phyloP scores from a whole-genome alignment of 2,797 vertebrate genomes.

The Falco novaeseelandiae region DNA sequence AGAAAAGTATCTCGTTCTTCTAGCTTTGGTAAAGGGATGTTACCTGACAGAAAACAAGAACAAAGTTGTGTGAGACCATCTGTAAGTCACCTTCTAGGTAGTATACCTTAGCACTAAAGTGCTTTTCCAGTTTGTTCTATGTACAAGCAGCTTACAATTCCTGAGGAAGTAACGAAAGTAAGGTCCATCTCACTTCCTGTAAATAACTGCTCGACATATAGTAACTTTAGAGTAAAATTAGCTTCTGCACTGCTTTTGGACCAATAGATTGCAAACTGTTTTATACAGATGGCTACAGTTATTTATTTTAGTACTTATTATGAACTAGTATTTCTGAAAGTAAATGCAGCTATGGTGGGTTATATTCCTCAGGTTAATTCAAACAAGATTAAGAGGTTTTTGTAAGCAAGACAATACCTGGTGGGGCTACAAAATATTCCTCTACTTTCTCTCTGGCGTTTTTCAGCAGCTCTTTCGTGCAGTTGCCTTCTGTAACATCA shows the following conservation, averaged over 20 bases:
- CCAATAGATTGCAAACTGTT: background rate
- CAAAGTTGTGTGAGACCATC: background rate
- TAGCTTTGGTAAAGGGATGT: slow-evolving; percentile 87
- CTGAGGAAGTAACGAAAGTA: background rate
- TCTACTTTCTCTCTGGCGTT: slow-evolving; percentile 85
- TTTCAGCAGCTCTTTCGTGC: slow-evolving; percentile 82
- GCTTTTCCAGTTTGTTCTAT: background rate
- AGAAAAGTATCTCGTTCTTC: slow-evolving; percentile 73
- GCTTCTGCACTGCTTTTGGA: background rate
- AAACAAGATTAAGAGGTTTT: background rate
- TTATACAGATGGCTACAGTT: background rate
- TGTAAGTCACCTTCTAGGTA: background rate
- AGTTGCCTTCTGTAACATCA: slow-evolving; percentile 81
- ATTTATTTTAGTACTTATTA: background rate
- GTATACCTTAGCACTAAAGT: background rate
- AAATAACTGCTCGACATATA: background rate
- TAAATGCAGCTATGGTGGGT: background rate
- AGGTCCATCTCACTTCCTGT: background rate
- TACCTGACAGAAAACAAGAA: slow-evolving; percentile 82
- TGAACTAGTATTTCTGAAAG: background rate
- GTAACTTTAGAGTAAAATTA: background rate
- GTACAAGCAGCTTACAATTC: background rate
- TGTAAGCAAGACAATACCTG: slow-evolving; percentile 79
- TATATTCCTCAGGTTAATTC: background rate
- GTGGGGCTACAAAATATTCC: slow-evolving; percentile 94